Percentiles rank a stretch among this genome's conserved stretches.
phyloP scores from a whole-genome alignment of 2,113 vertebrate genomes.

The Brachypodius melanocephalos region DNA sequence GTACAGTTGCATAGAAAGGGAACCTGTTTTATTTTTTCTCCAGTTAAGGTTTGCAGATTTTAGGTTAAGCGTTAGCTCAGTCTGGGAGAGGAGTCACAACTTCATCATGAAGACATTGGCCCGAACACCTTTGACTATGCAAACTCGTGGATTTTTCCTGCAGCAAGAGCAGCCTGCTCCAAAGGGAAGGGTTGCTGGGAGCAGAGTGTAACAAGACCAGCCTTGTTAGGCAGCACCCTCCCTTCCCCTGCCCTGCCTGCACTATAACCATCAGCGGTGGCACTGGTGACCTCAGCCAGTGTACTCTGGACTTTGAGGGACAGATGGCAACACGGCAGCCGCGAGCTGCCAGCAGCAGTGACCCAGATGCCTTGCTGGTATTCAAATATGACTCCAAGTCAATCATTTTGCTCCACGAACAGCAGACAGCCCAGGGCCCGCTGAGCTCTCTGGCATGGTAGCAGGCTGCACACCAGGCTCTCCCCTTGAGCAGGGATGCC shows the following conservation, averaged over 20 bases:
- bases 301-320: not conserved
- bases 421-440: not conserved
- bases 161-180: not conserved
- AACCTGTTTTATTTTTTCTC: not conserved
- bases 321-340: not conserved
- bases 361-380: not conserved
- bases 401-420: not conserved
- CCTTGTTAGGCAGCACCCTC: not conserved
- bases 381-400: not conserved
- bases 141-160: not conserved
- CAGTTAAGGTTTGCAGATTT: not conserved
- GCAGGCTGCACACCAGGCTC: not conserved
- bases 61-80: accelerated
- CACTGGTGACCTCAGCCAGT: no score
- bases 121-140: not conserved
- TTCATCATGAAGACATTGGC: not conserved
- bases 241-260: not conserved
- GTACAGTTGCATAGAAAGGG: not conserved
- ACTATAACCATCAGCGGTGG: accelerated
- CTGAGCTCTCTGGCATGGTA: not conserved
- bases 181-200: not conserved
- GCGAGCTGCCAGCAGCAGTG: not conserved
- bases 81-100: not conserved
- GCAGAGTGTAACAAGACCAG: not conserved
- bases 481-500: not conserved